Base-by-base conservation (phyloP, 2,888 invertebrate species). In the Agrochola lychnidis region DNA sequence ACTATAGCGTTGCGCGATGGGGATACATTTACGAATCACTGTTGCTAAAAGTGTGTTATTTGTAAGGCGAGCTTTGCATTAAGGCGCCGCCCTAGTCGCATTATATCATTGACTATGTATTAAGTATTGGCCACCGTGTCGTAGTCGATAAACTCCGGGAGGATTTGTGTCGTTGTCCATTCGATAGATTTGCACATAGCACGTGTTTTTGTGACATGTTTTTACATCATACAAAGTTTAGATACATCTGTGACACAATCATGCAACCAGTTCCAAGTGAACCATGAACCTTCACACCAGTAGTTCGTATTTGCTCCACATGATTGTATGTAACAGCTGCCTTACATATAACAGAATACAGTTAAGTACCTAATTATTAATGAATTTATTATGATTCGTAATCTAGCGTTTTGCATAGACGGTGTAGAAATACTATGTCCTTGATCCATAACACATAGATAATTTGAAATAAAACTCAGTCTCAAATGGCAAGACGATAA, bases 341-440 rank as follows among this genome's bases (percentile, higher is more conserved):
- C 85, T 85, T 83, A 82, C 45, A 71, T 76, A 77, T 75, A 88
- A 87, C 81, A 64, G 71, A 88, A 87, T 81, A 87, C 83, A 87
- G 22, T 83, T 76, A 71, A 77, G 22, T 82, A 81, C 69, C 75
- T 88, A 82, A 87, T 73, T 86, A 87, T 80, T 81, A 51, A 81
- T 84, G 81, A 87, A 69, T 81, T 84, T 82, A 79, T 80, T 74
- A 84, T 81, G 79, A 86, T 36, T 78, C 69, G 53, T 85, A 73
- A 84, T 81, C 81, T 81, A 88, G 73, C 79, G 75, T 75, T 73
- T 77, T 76, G 71, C 76, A 82, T 81, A 88, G 81, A 86, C 84
- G 53, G 81, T 88, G 86, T 88, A 86, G 88, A 88, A 88, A 88
- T 88, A 88, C 61, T 84, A 78, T 79, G 88, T 81, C 85, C 76